These are phyloP conservation scores for Dynastes hyllus DNA, from an alignment of 2,888 invertebrate species.

Conservation along the genomic window DNA sequence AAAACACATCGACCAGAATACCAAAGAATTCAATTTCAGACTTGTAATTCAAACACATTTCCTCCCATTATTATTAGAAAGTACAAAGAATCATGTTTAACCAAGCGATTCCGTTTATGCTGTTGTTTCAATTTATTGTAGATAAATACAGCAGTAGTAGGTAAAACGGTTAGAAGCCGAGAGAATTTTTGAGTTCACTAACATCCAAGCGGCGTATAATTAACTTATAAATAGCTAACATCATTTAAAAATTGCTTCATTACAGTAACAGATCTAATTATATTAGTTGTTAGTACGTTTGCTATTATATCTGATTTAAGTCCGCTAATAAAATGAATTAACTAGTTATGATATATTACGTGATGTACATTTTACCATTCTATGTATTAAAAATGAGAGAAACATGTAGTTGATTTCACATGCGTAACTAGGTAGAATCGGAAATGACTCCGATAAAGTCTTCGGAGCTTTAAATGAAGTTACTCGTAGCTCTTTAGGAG, in stretches of 20 bases:
- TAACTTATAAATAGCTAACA: constrained; percentile 32
- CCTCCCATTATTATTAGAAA: too few species aligned
- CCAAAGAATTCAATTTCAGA: too few species aligned
- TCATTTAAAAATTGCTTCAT: constrained; percentile 44
- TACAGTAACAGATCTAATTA: constrained; percentile 39
- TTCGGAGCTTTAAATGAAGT: too few species aligned
- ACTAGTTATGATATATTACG: constrained; percentile 9
- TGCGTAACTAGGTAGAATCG: too few species aligned
- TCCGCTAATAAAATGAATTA: constrained; percentile 2
- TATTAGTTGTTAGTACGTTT: constrained; percentile 10
- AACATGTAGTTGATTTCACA: too few species aligned
- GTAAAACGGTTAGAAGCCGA: neutral
- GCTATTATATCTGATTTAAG: constrained; percentile 15
- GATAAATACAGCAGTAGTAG: neutral
- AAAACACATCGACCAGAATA: too few species aligned
- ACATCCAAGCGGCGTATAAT: constrained; percentile 40
- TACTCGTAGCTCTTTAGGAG: too few species aligned
- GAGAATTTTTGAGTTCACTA: constrained; percentile 36
- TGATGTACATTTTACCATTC: neutral
- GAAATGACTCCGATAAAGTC: too few species aligned
- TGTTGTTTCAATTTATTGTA: neutral
- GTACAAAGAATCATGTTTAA: neutral
- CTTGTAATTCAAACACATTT: too few species aligned
- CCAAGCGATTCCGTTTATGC: constrained; percentile 9
- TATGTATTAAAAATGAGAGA: neutral